phyloP scores from a whole-genome alignment of 2,888 invertebrate species.

The Pachydiplax longipennis region DNA sequence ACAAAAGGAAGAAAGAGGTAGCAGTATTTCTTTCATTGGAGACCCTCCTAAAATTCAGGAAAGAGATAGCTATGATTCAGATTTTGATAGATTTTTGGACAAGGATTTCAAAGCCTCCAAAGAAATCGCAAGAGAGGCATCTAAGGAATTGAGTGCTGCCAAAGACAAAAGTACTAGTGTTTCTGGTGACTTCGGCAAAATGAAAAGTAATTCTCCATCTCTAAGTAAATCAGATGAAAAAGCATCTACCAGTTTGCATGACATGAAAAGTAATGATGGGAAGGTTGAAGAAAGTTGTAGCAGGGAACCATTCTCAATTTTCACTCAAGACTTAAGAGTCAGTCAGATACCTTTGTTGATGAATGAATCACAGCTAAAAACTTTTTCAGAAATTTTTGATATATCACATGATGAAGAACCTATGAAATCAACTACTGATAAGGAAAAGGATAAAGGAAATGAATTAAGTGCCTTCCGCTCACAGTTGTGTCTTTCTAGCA shows the following conservation, averaged over 20 bases:
- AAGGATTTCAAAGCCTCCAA: constrained; percentile 16
- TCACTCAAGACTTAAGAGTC: constrained; percentile 14
- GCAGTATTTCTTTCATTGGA: constrained; percentile 4
- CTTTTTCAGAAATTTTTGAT: constrained; percentile 31
- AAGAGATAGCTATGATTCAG: constrained; percentile 14
- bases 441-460: background rate
- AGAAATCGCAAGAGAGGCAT: background rate
- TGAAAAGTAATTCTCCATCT: background rate
- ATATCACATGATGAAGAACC: constrained; percentile 20
- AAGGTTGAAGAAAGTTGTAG: background rate
- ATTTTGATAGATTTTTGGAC: constrained; percentile 28
- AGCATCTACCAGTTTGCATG: background rate
- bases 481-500: background rate
- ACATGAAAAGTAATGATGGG: background rate
- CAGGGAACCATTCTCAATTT: background rate
- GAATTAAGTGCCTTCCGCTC: constrained; percentile 27
- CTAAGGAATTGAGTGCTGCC: background rate
- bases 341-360: constrained; percentile 21
- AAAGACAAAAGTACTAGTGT: background rate
- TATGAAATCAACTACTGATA: background rate
- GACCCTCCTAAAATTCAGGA: constrained; percentile 16
- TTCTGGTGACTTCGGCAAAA: background rate
- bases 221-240: background rate
- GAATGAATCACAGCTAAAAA: constrained; percentile 17
- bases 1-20: background rate